Conservation (phyloP, 2,113 vertebrate species). For the Oreochromis aureus region DNA sequence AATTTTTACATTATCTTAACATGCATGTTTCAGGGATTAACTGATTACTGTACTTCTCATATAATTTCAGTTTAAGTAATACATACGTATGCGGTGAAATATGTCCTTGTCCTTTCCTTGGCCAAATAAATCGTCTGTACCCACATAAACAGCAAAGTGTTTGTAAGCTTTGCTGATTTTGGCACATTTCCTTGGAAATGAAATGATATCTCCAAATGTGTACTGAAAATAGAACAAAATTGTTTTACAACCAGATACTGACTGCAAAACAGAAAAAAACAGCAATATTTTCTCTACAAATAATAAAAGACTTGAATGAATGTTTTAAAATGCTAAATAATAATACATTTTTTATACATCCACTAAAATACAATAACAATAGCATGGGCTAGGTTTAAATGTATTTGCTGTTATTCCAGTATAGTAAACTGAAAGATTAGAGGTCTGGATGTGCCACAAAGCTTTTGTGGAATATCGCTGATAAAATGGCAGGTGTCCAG, state of each 20-base stretch:
- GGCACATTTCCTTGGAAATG: background rate
- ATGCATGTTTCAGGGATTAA: no score
- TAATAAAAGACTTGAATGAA: background rate
- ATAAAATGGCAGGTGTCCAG: no score
- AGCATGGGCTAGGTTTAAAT: no score
- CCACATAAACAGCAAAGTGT: background rate
- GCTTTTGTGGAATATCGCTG: no score
- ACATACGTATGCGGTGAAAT: background rate
- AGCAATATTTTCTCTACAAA: no score
- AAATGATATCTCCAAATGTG: background rate
- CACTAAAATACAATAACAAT: no score
- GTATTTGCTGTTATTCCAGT: no score
- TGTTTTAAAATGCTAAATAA: background rate
- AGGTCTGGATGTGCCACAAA: no score
- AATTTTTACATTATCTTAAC: no score
- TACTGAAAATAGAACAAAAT: background rate
- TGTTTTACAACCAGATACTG: background rate
- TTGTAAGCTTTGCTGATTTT: background rate
- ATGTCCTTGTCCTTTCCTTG: background rate
- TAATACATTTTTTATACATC: background rate
- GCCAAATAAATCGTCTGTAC: background rate
- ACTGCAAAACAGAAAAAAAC: no score
- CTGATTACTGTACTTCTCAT: background rate
- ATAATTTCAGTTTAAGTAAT: background rate
- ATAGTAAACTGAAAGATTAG: no score